Base-by-base conservation (phyloP, 2,113 vertebrate genomes). In the Pseudopodoces humilis region DNA sequence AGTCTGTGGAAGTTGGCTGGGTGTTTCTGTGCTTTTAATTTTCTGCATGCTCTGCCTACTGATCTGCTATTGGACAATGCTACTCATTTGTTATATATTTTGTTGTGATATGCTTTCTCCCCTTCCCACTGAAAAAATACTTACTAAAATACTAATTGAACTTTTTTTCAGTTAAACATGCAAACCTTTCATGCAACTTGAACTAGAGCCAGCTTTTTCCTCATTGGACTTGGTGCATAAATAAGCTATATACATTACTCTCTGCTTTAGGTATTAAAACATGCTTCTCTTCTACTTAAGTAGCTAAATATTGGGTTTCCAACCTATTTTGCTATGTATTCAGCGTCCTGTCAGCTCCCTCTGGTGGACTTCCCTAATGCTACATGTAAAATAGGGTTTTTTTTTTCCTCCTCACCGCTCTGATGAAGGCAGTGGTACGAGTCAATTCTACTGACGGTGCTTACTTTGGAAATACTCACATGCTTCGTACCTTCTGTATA, bases 311-410 rank as follows among this genome's bases (percentile, higher is more conserved):
- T 4, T 3, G 1, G 5, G 5, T 79, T 91, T 68, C 7, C 7
- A 39, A 9, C 10, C 24, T 0, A 1, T 30, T 71, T 78, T 82
- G 10, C 69, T 1, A 7, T 2, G 8, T 33, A 20, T 81, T 83
- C 33, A 22, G 8, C 83, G 43, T 91, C 50, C 59, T 89, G 50
- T 49, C 33, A 82, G 93, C 96, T 81, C 96, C 94, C 94, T 91
- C 95, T 96, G 35, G 70, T 88, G 95, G 95, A 52, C 27, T 39
- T 35, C 16, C 5, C 19, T 67, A 16, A 70, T 25, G 8, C 83
- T 86, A 28, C 6, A 1, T 23, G 44, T 33, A 28, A 58, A 71
- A 64, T 22, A 0, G 20, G 2, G 3, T 9, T 47, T 43, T 2
- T 15, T 41, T 49, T 49, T 30, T 21, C 11, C 15, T 41, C 30